Base-by-base conservation (phyloP, 2,888 invertebrate genomes). In the Tinea pellionella region DNA sequence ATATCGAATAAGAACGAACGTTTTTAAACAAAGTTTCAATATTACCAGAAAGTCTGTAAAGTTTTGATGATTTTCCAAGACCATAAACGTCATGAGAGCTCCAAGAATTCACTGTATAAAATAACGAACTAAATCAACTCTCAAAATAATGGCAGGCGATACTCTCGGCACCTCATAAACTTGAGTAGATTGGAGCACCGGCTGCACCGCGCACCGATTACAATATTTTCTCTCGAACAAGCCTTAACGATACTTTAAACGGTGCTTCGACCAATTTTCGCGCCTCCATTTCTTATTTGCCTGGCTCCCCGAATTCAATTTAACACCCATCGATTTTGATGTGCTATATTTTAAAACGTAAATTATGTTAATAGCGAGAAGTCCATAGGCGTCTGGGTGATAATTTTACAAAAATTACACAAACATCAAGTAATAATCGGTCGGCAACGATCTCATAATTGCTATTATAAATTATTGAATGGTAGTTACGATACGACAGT, bases 221-320 rank as follows among this genome's bases (percentile, higher is more conserved):
- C 79, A 82, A 80, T 84, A 83, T 85, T 80, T 80, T 77, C 78
- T 68, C 74, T 68, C 68, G 64, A 72, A 79, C 81, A 76, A 73
- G 74, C 73, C 73, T 78, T 85, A 83, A 85, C 83, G 85, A 86
- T 77, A 77, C 77, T 86, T 86, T 86, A 86, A 86, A 81, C 78
- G 80, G 77, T 73, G 69, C 69, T 69, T 67, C 69, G 66, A 66
- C 72, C 83, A 84, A 85, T 85, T 86, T 86, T 82, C 82, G 77
- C 83, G 71, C 82, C 77, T 77, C 69, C 75, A 70, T 75, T 80
- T 81, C 79, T 81, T 83, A 85, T 86, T 86, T 82, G 78, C 71
- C 72, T 69, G 74, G 75, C 78, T 79, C 77, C 77, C 73, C 76
- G 78, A 79, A 87, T 83, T 86, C 85, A 88, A 88, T 88, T 88